Evolutionary conservation across 2,113 vertebrate genomes (phyloP).

Genomic region (Rattus norvegicus): GRCr8 NC_086024.1:121999501-122000000

Average conservation of each 20-base stretch:
- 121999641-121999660: not conserved
- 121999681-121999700: not conserved
- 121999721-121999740: not conserved
- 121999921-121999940: not conserved
- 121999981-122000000: not conserved
- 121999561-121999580: not conserved
- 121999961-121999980: fast-evolving
- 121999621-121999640: not conserved
- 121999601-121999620: not conserved
- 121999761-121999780: not conserved
- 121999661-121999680: not conserved
- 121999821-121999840: not conserved
- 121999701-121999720: not conserved
- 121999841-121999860: not conserved
- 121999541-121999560: not conserved
- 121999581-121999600: not conserved
- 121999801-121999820: not conserved
- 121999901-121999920: not conserved
- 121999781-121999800: fast-evolving
- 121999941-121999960: not conserved
- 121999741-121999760: not conserved
- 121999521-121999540: not conserved
- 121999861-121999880: not conserved
- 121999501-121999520: not conserved
- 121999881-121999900: not conserved